Percentiles rank a stretch among this genome's conserved stretches.
These are phyloP conservation scores for Hoplodrina ambigua DNA, from an alignment of 2,888 invertebrate genomes.

Conservation along the genomic window DNA sequence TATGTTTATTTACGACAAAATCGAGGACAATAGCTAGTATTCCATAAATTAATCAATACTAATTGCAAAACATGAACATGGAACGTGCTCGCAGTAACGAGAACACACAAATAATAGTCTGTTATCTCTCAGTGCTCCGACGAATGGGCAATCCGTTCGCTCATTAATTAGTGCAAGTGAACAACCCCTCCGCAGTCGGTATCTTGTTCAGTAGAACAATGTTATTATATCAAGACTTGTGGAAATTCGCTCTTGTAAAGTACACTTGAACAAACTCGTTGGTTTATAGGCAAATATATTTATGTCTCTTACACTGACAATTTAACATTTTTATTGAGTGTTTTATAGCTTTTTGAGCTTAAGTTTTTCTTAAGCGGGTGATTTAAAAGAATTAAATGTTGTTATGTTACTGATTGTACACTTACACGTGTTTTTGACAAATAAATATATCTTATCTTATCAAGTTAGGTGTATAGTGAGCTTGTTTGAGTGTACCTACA, in stretches of 20 bases:
- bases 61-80: conserved; percentile 5
- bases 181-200: background rate
- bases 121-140: conserved; percentile 28
- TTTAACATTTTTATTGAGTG: too few relatives aligned
- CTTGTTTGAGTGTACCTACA: too few relatives aligned
- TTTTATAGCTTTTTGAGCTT: too few relatives aligned
- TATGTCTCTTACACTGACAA: background rate
- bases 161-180: conserved; percentile 38
- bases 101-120: conserved; percentile 16
- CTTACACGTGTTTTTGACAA: too few relatives aligned
- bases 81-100: conserved; percentile 23
- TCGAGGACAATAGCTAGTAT: too few relatives aligned
- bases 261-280: background rate
- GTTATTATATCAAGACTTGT: conserved; percentile 7
- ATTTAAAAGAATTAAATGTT: too few relatives aligned
- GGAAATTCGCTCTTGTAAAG: conserved; percentile 3
- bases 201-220: background rate
- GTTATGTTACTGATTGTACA: too few relatives aligned
- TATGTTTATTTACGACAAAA: too few relatives aligned
- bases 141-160: conserved; percentile 10
- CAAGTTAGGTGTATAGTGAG: too few relatives aligned
- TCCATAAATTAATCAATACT: background rate
- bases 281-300: too few relatives aligned
- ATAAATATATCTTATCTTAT: too few relatives aligned
- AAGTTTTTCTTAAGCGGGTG: too few relatives aligned